These are phyloP conservation scores for Canis aureus DNA, from an alignment of 2,113 vertebrate genomes.

Conservation along the genomic window DNA sequence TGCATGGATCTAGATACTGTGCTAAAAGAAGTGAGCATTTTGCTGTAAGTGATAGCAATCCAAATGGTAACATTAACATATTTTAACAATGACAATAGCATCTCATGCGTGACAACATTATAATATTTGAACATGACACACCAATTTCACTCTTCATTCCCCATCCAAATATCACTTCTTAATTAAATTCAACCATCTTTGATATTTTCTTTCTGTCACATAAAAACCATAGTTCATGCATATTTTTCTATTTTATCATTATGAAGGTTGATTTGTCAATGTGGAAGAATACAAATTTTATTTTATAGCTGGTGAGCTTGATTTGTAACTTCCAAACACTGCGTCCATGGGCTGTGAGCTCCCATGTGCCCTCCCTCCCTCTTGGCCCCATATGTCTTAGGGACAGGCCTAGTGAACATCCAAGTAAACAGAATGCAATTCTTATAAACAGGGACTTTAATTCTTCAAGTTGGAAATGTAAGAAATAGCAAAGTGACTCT, in stretches of 20 bases:
- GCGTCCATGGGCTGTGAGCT: fast-evolving
- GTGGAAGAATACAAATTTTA: background rate
- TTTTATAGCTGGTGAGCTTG: background rate
- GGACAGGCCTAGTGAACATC: background rate
- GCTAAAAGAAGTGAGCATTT: background rate
- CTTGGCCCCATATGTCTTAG: fast-evolving
- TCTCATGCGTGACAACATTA: background rate
- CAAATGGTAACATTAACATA: constrained; percentile 7
- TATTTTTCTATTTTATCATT: constrained; percentile 23
- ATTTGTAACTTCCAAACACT: background rate
- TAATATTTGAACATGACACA: background rate
- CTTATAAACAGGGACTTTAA: background rate
- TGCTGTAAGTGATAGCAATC: background rate
- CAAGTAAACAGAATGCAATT: background rate
- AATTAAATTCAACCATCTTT: background rate
- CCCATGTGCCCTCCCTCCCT: background rate
- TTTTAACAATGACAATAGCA: background rate
- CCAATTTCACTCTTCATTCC: background rate
- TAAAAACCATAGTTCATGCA: background rate
- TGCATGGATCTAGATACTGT: background rate
- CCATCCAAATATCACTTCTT: background rate
- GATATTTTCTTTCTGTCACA: constrained; percentile 7
- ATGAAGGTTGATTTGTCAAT: background rate
- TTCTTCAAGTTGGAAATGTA: background rate
- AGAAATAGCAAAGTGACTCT: background rate